Evolutionary conservation across 2,797 vertebrate species (phyloP), one percentile per base, ranked within the genome.

Genomic region (Selene dorsalis): DNA sequence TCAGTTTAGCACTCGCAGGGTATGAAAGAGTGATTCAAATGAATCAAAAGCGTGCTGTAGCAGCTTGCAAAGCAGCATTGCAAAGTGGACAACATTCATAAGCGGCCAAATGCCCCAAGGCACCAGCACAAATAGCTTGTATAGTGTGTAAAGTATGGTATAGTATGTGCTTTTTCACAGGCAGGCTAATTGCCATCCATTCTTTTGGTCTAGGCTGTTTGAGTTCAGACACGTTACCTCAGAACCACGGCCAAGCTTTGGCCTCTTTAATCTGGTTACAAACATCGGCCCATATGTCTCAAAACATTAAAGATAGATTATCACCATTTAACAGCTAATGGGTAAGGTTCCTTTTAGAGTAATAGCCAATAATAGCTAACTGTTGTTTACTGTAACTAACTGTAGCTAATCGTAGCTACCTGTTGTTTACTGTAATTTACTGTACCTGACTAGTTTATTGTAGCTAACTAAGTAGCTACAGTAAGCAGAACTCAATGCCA

Each of bases 61-160:
- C 58, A 18, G 63, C 47, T 73, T 72, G 82, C 82, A 73, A 88
- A 84, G 84, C 77, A 56, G 80, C 79, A 45, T 43, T 73, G 75
- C 56, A 38, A 67, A 60, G 70, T 73, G 39, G 58, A 53, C 68
- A 41, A 52, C 82, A 84, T 72, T 74, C 69, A 69, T 58, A 59
- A 82, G 80, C 71, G 10, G 41, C 77, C 75, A 83, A 81, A 68
- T 61, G 39, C 61, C 79, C 53, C 32, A 45, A 70, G 83, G 73
- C 81, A 57, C 20, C 64, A 60, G 80, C 73, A 53, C 67, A 67
- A 73, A 63, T 59, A 82, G 69, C 77, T 57, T 52, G 7, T 43
- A 64, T n/a, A 41, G 53, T 65, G 43, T 73, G 62, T 61, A 50
- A 35, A 53, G 43, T 41, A 35, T 48, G 18, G 30, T 38, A n/a